phyloP scores from a whole-genome alignment of 2,113 vertebrate species.

The Eurystomus gularis region DNA sequence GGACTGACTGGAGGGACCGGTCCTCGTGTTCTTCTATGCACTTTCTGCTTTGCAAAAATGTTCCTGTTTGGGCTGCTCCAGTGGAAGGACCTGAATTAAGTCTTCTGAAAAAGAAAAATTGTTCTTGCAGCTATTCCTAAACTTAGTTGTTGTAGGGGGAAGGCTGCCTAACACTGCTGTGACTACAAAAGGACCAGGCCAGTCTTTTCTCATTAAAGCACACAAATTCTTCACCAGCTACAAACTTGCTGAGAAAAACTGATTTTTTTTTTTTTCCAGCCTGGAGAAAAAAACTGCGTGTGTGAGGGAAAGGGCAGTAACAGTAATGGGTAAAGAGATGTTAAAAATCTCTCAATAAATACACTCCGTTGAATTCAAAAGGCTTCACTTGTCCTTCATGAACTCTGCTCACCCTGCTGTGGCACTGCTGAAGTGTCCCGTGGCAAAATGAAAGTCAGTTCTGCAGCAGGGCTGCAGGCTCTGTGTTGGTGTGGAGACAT shows the following conservation, averaged over 20 bases:
- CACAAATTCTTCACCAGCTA: neutral
- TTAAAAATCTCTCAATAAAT: slow-evolving; percentile 40
- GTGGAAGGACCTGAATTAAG: neutral
- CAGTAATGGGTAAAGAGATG: neutral
- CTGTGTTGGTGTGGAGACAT: neutral
- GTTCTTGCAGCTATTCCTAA: neutral
- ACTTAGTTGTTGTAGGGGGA: neutral
- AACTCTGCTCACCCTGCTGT: neutral
- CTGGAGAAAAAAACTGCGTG: neutral
- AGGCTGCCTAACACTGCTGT: neutral
- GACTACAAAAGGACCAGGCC: neutral
- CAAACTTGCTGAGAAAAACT: neutral
- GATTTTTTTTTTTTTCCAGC: neutral
- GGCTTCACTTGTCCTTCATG: neutral
- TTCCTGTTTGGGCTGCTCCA: neutral
- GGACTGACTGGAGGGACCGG: neutral
- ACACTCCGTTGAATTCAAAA: neutral
- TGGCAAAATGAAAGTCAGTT: neutral
- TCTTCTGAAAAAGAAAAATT: neutral
- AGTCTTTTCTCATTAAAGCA: neutral
- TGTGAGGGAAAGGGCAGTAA: neutral
- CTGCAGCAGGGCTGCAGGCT: neutral
- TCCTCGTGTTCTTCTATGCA: neutral
- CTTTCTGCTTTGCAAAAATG: neutral
- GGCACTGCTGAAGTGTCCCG: neutral